phyloP scores from a whole-genome alignment of 2,113 vertebrate species.

The Panthera uncia region DNA sequence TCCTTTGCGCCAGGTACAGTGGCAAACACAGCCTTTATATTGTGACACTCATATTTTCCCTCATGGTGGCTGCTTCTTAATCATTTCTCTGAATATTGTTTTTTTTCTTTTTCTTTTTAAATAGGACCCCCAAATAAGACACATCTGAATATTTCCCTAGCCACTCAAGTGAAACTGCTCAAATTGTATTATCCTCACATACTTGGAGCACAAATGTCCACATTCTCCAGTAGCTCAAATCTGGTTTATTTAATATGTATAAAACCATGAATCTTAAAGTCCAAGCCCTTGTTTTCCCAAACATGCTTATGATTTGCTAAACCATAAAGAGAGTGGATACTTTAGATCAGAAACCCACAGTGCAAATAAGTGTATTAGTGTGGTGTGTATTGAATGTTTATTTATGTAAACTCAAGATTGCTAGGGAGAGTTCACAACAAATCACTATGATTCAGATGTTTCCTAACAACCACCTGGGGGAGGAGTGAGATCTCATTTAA shows the following conservation, averaged over 20 bases:
- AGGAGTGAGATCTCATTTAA: slow-evolving; percentile 40
- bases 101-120: background rate
- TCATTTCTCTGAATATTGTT: background rate
- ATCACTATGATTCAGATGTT: slow-evolving; percentile 51
- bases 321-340: background rate
- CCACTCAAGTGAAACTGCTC: background rate
- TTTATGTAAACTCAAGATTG: slow-evolving; percentile 37
- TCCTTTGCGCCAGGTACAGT: background rate
- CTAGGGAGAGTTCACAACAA: slow-evolving; percentile 33
- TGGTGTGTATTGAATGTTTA: background rate
- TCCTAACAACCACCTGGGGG: slow-evolving; percentile 54
- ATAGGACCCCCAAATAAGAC: background rate
- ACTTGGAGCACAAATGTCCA: background rate
- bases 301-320: slow-evolving; percentile 26
- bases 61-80: background rate
- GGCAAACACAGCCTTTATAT: background rate
- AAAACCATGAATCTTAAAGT: background rate
- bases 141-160: background rate
- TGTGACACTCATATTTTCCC: background rate
- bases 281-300: background rate
- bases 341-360: background rate
- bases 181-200: background rate
- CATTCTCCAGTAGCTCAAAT: background rate
- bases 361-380: background rate
- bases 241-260: background rate